Percentiles rank a stretch among this genome's conserved stretches.
These are phyloP conservation scores for Solenodon paradoxus DNA, from an alignment of 2,113 vertebrate genomes.

Conservation along the genomic window DNA sequence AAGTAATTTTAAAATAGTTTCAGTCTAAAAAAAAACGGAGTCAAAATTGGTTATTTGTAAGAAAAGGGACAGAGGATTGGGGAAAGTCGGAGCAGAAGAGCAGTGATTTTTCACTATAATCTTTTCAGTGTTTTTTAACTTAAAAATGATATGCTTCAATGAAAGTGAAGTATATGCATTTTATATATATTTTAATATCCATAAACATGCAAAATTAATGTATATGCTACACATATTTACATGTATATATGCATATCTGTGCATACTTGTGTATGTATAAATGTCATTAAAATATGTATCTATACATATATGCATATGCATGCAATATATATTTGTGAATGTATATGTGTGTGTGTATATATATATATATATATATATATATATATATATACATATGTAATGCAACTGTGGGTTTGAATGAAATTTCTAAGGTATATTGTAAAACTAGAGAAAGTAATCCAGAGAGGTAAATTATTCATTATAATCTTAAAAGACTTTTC, in stretches of 20 bases:
- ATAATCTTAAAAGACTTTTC: neutral
- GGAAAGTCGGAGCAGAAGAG: neutral
- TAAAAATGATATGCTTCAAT: neutral
- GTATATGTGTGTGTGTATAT: too few relatives aligned
- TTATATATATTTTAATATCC: too few relatives aligned
- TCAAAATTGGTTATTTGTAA: neutral
- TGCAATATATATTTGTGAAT: too few relatives aligned
- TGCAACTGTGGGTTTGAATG: neutral
- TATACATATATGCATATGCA: too few relatives aligned
- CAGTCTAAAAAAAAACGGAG: neutral
- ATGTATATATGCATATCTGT: too few relatives aligned
- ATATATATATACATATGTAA: neutral
- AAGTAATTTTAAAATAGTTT: neutral
- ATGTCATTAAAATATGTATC: too few relatives aligned
- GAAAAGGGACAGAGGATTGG: neutral
- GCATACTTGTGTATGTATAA: too few relatives aligned
- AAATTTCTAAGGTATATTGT: neutral
- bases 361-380: neutral
- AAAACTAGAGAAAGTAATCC: neutral
- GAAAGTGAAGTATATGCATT: neutral
- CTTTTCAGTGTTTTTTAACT: neutral
- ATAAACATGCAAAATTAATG: neutral
- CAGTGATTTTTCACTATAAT: neutral
- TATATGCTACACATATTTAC: too few relatives aligned
- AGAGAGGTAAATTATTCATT: neutral